phyloP scores from a whole-genome alignment of 2,797 vertebrate genomes.

The Tapirus indicus region DNA sequence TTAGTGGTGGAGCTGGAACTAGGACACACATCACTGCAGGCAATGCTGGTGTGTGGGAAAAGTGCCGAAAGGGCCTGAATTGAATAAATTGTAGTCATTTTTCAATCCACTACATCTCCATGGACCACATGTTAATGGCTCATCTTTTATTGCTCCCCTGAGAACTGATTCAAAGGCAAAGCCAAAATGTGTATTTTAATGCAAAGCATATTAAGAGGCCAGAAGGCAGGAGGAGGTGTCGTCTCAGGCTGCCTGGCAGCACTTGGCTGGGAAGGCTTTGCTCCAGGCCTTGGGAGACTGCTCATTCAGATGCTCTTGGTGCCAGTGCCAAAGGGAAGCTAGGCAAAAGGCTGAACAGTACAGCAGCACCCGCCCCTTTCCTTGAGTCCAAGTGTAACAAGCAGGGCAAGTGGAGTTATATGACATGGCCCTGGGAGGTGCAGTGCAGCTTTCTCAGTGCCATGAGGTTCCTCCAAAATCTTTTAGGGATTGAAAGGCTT shows the following conservation, averaged over 20 bases:
- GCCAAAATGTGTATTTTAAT: constrained; percentile 77
- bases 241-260: constrained; percentile 40
- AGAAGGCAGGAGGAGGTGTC: constrained; percentile 61
- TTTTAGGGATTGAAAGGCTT: constrained; percentile 22
- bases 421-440: neutral
- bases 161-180: constrained; percentile 73
- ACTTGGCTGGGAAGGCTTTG: constrained; percentile 67
- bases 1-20: constrained; percentile 15
- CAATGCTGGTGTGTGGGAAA: neutral
- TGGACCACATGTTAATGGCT: constrained; percentile 64
- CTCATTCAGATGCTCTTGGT: neutral
- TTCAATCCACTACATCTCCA: neutral
- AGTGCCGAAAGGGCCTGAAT: constrained; percentile 63
- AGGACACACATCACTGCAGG: neutral
- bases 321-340: constrained; percentile 11
- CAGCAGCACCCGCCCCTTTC: neutral
- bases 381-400: neutral
- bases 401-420: neutral
- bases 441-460: neutral
- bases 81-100: constrained; percentile 35
- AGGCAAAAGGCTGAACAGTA: neutral
- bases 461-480: neutral
- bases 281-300: constrained; percentile 28
- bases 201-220: neutral
- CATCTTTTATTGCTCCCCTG: constrained; percentile 73